These are phyloP conservation scores for Tetragonula carbonaria DNA, from an alignment of 2,888 invertebrate species.

Conservation along the genomic window DNA sequence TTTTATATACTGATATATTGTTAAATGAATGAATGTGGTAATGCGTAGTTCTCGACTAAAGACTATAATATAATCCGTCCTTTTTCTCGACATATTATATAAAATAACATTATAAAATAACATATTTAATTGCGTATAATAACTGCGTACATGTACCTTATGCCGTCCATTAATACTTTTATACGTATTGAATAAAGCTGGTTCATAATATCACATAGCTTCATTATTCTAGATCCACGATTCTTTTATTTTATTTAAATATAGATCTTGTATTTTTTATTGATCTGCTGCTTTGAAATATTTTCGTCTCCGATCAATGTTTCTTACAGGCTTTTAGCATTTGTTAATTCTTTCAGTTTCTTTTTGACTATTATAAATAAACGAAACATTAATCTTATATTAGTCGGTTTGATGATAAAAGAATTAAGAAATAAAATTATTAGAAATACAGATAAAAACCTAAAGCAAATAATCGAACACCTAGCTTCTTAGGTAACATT, in stretches of 20 bases:
- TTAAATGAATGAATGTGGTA: slow-evolving; percentile 45
- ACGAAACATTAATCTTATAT: not conserved
- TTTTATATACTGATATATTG: slow-evolving; percentile 18
- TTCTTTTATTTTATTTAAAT: not conserved
- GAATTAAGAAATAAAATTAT: not conserved
- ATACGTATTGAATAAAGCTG: slow-evolving; percentile 47
- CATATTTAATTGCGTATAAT: slow-evolving; percentile 50
- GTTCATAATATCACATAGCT: slow-evolving; percentile 41
- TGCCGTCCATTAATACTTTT: slow-evolving; percentile 65
- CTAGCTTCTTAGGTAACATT: slow-evolving; percentile 32
- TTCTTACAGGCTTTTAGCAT: slow-evolving; percentile 74
- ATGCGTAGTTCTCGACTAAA: slow-evolving; percentile 15
- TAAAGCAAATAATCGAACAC: slow-evolving; percentile 23
- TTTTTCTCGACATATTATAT: slow-evolving; percentile 50
- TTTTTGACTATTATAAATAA: slow-evolving; percentile 56
- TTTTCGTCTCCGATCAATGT: slow-evolving; percentile 35
- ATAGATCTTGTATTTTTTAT: not conserved
- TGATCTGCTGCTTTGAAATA: not conserved
- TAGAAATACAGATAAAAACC: slow-evolving; percentile 25
- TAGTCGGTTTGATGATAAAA: too few relatives aligned
- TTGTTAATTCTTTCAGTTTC: slow-evolving; percentile 74
- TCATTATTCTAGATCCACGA: not conserved
- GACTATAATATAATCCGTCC: slow-evolving; percentile 68
- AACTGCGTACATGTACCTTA: slow-evolving; percentile 55
- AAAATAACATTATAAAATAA: slow-evolving; percentile 26